Base-by-base conservation (phyloP, 2,797 vertebrate species). In the Paedocypris micromegethes region DNA sequence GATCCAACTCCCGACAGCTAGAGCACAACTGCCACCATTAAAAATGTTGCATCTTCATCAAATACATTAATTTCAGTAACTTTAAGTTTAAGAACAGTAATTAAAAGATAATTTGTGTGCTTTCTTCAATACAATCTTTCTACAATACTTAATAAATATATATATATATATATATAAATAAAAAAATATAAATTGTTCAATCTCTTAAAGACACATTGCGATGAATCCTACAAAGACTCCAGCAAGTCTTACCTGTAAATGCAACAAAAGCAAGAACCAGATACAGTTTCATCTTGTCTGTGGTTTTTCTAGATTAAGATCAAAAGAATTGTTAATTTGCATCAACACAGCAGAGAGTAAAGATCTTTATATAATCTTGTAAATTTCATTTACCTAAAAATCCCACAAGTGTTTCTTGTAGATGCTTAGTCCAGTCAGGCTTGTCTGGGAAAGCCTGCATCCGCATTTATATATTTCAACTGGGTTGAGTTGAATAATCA, bases 251-350 rank as follows among this genome's bases (percentile, higher is more conserved):
- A 89, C 89, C 85, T 76, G 87, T 87, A 54, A 90, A 69, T 2
- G 82, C 68, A 40, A 79, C 80, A 51, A 87, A 0, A 1, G 80
- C 74, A 0, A 90, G 74, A 0, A 90, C 54, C 54, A 89, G 59
- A 40, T 83, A 79, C 49, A 83, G 71, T 81, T 85, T 90, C 89
- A 90, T 90, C 70, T 73, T 70, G 81, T 78, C 3, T 49, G 72
- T 8, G 40, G 46, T 72, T 58, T 67, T 82, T 83, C 79, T 76
- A 83, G 80, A 73, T 77, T 47, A 46, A 7, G 45, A 53, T 69
- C 52, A 8, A 41, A 56, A 55, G 40, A 40, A 63, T 49, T 6
- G 23, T 38, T 6, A 57, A 47, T 61, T 5, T 38, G 41, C 50
- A 69, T 5, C 6, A 5, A 4, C 42, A 45, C 6, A 4, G 38